Base-by-base conservation (phyloP, 2,888 invertebrate genomes). In the Epsilonema sp. region DNA sequence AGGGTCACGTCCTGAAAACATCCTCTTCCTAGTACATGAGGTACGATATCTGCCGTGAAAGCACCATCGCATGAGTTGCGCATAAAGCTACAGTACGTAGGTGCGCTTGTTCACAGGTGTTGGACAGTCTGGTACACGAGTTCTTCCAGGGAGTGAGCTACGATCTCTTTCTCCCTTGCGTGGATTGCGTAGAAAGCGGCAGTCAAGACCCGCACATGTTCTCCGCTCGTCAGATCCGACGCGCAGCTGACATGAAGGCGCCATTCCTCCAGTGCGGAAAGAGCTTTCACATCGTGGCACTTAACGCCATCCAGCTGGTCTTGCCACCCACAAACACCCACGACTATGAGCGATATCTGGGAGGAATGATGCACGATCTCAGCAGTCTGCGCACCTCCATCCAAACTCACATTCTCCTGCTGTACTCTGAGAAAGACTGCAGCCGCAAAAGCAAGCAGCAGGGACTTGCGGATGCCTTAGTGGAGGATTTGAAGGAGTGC, bases 11-110 rank as follows among this genome's bases (percentile, higher is more conserved):
- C 65, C 66, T 37, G 65, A 65, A 52, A 66, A 65, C 51, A 57
- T 65, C 11, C 48, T 65, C n/a, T 60, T 65, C 48, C 50, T 66
- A 25, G 59, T 66, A 8, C 65, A 66, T 53, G 66, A 66, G 52
- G 44, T 44, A n/a, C n/a, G n/a, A n/a, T n/a, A n/a, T n/a, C n/a
- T n/a, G n/a, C n/a, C n/a, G n/a, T n/a, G n/a, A n/a, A 25, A 16
- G 16, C 16, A 13, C 5, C 16, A 23, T 4, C 19, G 38, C 13
- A n/a, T 8, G 38, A 16, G 13, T 38, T 16, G 13, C 4, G 19
- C 8, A n/a, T 20, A 16, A 16, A 19, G 5, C 13, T 5, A 38
- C 11, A 8, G 19, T 38, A 16, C 11, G 8, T 20, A 43, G 37
- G 63, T 65, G 23, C n/a, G n/a, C n/a, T n/a, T n/a, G n/a, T n/a